These are phyloP conservation scores for Chiroxiphia lanceolata DNA, from an alignment of 2,797 vertebrate species.

Conservation along the genomic window DNA sequence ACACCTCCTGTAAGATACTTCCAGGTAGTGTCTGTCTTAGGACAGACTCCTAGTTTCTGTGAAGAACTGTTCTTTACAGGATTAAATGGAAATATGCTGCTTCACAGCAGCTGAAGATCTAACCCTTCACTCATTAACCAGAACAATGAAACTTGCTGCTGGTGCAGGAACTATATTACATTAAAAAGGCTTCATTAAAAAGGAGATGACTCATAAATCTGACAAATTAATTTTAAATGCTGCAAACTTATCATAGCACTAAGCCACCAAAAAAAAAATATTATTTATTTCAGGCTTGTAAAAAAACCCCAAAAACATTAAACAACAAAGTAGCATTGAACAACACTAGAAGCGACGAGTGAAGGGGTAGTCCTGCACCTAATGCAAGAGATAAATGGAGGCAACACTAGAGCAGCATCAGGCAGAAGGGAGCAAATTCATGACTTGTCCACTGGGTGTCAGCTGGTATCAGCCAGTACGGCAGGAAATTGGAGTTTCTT, in stretches of 20 bases:
- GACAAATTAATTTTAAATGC: not conserved
- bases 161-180: not conserved
- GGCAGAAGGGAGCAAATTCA: not conserved
- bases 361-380: not conserved
- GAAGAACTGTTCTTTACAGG: not conserved
- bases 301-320: not conserved
- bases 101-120: not conserved
- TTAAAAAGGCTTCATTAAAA: not conserved
- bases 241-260: not conserved
- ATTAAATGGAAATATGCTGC: not conserved
- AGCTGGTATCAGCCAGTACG: not conserved
- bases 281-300: not conserved
- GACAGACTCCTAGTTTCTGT: not conserved
- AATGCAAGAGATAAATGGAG: not conserved
- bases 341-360: not conserved
- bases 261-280: not conserved
- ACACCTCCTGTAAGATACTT: fast-evolving
- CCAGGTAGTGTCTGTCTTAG: not conserved
- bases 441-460: fast-evolving
- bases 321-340: not conserved
- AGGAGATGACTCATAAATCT: not conserved
- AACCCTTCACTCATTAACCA: not conserved
- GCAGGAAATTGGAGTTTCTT: not conserved
- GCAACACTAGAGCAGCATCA: not conserved
- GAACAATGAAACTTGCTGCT: not conserved